These are phyloP conservation scores for Doryteuthis pealeii DNA, from an alignment of 1,140 invertebrate genomes.

Conservation along the genomic window DNA sequence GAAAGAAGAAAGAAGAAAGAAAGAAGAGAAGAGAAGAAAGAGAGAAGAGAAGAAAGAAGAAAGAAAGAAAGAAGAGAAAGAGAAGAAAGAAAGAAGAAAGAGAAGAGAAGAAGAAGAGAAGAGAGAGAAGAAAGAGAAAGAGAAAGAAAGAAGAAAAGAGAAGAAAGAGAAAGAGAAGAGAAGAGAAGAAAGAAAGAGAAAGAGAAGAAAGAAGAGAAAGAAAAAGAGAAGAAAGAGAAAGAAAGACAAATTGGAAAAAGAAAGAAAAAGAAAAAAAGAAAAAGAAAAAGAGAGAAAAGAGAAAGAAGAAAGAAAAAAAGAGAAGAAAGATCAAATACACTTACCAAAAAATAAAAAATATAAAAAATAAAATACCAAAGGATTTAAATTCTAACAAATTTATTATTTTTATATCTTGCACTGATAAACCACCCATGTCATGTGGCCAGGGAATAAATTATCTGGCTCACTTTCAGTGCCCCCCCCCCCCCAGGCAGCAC, in stretches of 20 bases:
- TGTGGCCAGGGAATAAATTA: no score
- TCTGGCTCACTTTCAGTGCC: background rate
- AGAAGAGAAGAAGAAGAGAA: background rate
- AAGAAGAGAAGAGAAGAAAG: background rate
- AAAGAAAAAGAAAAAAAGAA: constrained; percentile 12
- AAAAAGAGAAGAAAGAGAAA: constrained; percentile 21
- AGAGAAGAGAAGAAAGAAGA: background rate
- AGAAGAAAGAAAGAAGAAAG: background rate
- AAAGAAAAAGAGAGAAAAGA: constrained; percentile 36
- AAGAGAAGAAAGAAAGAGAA: constrained; percentile 13
- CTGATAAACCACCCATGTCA: no score
- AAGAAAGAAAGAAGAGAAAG: background rate
- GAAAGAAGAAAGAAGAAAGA: background rate
- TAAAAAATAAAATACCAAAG: background rate
- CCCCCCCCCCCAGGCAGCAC: background rate
- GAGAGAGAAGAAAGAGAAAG: background rate
- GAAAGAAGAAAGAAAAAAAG: background rate
- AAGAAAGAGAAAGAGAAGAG: constrained; percentile 13
- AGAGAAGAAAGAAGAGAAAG: constrained; percentile 1
- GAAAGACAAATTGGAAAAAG: constrained; percentile 18
- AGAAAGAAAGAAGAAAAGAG: background rate
- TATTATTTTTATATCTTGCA: no score
- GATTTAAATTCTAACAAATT: background rate
- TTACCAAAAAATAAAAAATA: background rate
- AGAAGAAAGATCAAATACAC: background rate